Conservation (phyloP, 2,888 invertebrate genomes). For the Lacanobia oleracea region DNA sequence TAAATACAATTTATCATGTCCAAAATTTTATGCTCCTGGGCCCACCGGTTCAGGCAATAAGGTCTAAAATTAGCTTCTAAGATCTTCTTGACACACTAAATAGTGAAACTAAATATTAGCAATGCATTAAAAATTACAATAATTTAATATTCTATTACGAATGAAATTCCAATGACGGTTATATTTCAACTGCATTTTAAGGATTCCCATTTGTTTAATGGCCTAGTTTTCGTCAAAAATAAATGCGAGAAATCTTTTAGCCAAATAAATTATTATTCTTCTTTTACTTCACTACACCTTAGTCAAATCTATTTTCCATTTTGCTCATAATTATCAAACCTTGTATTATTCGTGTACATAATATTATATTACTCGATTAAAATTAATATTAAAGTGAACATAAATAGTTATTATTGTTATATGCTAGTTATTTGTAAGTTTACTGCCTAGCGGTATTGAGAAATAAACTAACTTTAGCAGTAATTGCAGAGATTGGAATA, state of each 20-base stretch:
- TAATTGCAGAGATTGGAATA: background rate
- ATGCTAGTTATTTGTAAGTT: conserved; percentile 22
- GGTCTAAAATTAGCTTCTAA: background rate
- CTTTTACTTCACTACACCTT: background rate
- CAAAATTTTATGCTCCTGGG: too few relatives aligned
- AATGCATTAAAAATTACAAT: conserved; percentile 11
- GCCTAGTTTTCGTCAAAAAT: background rate
- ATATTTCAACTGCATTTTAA: conserved; percentile 7
- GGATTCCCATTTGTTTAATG: background rate
- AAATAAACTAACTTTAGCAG: conserved; percentile 1
- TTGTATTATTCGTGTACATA: conserved; percentile 4
- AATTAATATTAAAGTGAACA: conserved; percentile 13
- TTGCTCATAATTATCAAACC: background rate
- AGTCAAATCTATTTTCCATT: background rate
- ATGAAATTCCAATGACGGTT: background rate
- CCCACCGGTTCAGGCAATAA: too few relatives aligned
- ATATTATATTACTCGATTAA: conserved; percentile 29
- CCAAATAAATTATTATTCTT: background rate
- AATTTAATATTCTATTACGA: conserved; percentile 9
- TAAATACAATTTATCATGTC: too few relatives aligned
- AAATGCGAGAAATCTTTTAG: background rate
- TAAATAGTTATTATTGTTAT: conserved; percentile 8
- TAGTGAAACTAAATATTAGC: background rate
- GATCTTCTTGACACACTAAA: background rate
- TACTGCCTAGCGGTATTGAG: conserved; percentile 24